phyloP scores from a whole-genome alignment of 2,888 invertebrate genomes.

The Cantharis rufa region DNA sequence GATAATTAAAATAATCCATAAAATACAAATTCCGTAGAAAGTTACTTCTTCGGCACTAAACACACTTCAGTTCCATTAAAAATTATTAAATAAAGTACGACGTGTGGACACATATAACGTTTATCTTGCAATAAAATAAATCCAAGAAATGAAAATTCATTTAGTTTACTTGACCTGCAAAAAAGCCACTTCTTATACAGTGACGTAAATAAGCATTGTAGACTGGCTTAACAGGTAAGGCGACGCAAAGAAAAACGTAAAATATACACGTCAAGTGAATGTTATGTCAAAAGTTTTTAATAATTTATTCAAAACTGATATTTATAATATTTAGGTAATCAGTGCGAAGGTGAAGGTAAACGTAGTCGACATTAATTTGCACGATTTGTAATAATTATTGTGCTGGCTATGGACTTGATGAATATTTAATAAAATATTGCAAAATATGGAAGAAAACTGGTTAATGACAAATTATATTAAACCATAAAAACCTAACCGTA shows the following conservation, averaged over 20 bases:
- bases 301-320: neutral
- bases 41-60: neutral
- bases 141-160: neutral
- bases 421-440: neutral
- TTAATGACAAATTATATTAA: too few relatives aligned
- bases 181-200: neutral
- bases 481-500: too few relatives aligned
- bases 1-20: neutral
- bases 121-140: neutral
- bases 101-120: neutral
- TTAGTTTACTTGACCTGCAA: conserved; percentile 5
- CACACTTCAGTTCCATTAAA: neutral
- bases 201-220: conserved; percentile 6
- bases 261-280: neutral
- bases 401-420: neutral
- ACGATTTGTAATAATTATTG: neutral
- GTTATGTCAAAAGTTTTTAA: neutral
- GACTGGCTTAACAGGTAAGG: conserved; percentile 10
- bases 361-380: neutral
- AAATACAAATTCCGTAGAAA: neutral
- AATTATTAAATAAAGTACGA: neutral
- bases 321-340: neutral
- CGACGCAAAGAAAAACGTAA: neutral
- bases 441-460: too few relatives aligned
- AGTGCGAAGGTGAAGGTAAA: neutral